phyloP scores from a whole-genome alignment of 2,113 vertebrate genomes.

The Pelobates fuscus region DNA sequence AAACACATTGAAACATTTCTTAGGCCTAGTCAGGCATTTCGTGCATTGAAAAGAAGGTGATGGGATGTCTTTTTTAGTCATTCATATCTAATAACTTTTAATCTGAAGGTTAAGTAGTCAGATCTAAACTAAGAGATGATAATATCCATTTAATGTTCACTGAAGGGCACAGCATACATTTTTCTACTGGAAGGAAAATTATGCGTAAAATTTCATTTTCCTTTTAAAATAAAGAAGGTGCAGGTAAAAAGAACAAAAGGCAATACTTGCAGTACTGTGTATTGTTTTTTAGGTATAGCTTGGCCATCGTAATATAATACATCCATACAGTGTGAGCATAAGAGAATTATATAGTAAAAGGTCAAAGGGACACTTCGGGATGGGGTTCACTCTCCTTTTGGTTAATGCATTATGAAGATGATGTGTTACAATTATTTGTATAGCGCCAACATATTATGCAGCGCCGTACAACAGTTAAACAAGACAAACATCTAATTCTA shows the following conservation, averaged over 20 bases:
- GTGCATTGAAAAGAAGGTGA: slow-evolving; percentile 61
- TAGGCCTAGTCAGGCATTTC: not conserved
- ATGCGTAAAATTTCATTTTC: slow-evolving; percentile 77
- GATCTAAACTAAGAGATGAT: slow-evolving; percentile 80
- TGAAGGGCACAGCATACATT: slow-evolving; percentile 78
- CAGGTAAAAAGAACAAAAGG: not conserved
- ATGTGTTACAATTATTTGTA: too few relatives aligned
- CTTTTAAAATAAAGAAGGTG: slow-evolving; percentile 60
- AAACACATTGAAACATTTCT: slow-evolving; percentile 12
- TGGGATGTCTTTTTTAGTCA: slow-evolving; percentile 73
- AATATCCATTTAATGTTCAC: slow-evolving; percentile 82
- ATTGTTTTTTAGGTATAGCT: slow-evolving; percentile 15
- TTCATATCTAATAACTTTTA: slow-evolving; percentile 82
- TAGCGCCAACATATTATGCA: too few relatives aligned
- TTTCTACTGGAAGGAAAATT: slow-evolving; percentile 75
- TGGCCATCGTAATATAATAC: slow-evolving; percentile 1
- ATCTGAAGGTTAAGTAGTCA: slow-evolving; percentile 83
- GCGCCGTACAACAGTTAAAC: too few relatives aligned
- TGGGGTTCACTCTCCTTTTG: too few relatives aligned
- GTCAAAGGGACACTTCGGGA: not conserved
- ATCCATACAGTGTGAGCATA: not conserved
- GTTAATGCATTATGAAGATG: too few relatives aligned
- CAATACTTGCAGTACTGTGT: not conserved
- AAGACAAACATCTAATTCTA: too few relatives aligned
- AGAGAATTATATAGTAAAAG: slow-evolving; percentile 29